Conservation (phyloP, 2,113 vertebrate species). For the Zosterops pallidus region DNA sequence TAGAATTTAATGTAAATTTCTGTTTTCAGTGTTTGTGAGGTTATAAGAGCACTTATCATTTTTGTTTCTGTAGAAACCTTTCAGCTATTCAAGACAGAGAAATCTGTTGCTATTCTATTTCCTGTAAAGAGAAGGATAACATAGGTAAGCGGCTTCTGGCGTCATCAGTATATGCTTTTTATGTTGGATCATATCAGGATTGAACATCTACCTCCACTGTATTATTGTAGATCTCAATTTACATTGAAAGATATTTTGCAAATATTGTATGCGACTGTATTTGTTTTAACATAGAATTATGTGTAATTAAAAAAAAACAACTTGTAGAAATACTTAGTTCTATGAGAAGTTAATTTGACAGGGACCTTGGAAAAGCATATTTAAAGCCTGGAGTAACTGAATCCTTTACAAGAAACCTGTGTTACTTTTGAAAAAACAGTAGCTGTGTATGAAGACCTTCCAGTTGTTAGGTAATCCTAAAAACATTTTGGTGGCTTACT, state of each 20-base stretch:
- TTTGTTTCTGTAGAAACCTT: conserved; percentile 75
- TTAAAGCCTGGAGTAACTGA: not conserved
- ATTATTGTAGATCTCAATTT: not conserved
- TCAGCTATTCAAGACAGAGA: conserved; percentile 85
- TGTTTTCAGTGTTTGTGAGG: not conserved
- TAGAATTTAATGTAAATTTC: not conserved
- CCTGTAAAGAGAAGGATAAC: conserved; percentile 87
- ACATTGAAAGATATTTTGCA: not conserved
- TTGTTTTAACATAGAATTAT: not conserved
- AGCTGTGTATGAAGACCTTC: not conserved
- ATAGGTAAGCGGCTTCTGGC: conserved; percentile 71
- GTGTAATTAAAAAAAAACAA: not conserved
- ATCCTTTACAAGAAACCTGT: not conserved
- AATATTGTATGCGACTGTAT: not conserved
- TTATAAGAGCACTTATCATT: not conserved
- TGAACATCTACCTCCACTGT: not conserved
- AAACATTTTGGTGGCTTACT: not conserved
- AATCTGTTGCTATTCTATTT: conserved; percentile 87
- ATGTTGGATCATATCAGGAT: not conserved
- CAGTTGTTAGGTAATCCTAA: not conserved
- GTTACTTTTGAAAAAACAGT: not conserved
- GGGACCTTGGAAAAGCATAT: not conserved
- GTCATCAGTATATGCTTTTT: not conserved
- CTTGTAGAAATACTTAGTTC: not conserved
- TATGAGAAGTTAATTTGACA: not conserved